phyloP scores from a whole-genome alignment of 2,888 invertebrate genomes.

The Limnephilus lunatus region DNA sequence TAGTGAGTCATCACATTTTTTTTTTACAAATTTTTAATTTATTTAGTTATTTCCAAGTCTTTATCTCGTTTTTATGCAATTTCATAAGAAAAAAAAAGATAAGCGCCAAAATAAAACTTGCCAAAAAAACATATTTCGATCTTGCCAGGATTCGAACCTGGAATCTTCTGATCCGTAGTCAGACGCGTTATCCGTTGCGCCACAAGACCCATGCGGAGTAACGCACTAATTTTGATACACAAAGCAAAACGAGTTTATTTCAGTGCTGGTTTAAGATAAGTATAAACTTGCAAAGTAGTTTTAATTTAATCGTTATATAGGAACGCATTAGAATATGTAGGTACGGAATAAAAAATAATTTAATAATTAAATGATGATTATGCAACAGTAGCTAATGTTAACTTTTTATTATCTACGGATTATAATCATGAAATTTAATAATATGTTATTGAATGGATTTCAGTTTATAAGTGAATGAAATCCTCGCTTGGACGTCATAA shows the following conservation, averaged over 20 bases:
- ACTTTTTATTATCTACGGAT: too few relatives aligned
- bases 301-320: not conserved
- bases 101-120: not conserved
- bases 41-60: too few relatives aligned
- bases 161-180: constrained; percentile 84
- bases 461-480: not conserved
- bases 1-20: too few relatives aligned
- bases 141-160: constrained; percentile 83
- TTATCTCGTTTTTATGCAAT: not conserved
- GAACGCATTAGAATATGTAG: not conserved
- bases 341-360: too few relatives aligned
- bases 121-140: constrained; percentile 57
- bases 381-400: too few relatives aligned
- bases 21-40: too few relatives aligned
- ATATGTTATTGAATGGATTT: too few relatives aligned
- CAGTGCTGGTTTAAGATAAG: not conserved
- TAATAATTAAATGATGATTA: too few relatives aligned
- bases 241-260: not conserved
- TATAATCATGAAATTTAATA: not conserved
- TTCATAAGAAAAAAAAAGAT: not conserved
- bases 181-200: constrained; percentile 84
- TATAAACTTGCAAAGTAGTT: too few relatives aligned
- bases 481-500: not conserved
- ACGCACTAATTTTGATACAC: not conserved
- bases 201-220: constrained; percentile 72